A percentile compares a stretch with the other conserved stretches of the same genome.
phyloP scores from a whole-genome alignment of 2,113 vertebrate genomes.

The Caracal caracal region DNA sequence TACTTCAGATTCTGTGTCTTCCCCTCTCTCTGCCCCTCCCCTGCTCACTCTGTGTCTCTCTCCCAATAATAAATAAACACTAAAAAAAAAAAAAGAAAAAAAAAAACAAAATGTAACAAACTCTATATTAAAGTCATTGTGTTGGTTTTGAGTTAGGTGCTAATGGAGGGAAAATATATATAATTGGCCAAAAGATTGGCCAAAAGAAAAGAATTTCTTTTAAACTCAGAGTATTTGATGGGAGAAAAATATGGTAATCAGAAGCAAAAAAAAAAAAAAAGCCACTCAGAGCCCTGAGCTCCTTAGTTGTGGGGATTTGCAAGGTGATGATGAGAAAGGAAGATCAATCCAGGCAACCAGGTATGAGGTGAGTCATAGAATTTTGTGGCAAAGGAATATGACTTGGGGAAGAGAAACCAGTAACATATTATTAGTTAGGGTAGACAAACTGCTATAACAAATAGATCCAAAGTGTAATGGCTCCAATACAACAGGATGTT shows the following conservation, averaged over 20 bases:
- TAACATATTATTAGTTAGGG: background rate
- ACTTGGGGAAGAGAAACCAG: background rate
- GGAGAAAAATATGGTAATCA: background rate
- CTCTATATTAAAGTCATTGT: background rate
- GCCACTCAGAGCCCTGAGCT: background rate
- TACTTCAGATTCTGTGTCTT: too few species aligned
- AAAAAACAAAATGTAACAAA: background rate
- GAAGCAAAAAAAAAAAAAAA: background rate
- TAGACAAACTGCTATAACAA: background rate
- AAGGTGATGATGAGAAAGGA: background rate
- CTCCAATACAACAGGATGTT: background rate
- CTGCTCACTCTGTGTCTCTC: too few species aligned
- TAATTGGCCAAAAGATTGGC: background rate
- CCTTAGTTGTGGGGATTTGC: background rate
- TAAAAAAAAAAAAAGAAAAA: fast-evolving
- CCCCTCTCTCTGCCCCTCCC: too few species aligned
- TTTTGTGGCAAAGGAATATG: background rate
- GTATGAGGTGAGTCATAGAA: background rate
- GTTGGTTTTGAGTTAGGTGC: background rate
- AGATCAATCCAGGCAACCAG: background rate
- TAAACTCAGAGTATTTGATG: background rate
- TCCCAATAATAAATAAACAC: too few species aligned
- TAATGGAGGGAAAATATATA: background rate
- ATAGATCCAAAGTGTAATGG: background rate
- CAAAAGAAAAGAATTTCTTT: background rate